phyloP scores from a whole-genome alignment of 2,113 vertebrate genomes.

The Uropsilus gracilis region DNA sequence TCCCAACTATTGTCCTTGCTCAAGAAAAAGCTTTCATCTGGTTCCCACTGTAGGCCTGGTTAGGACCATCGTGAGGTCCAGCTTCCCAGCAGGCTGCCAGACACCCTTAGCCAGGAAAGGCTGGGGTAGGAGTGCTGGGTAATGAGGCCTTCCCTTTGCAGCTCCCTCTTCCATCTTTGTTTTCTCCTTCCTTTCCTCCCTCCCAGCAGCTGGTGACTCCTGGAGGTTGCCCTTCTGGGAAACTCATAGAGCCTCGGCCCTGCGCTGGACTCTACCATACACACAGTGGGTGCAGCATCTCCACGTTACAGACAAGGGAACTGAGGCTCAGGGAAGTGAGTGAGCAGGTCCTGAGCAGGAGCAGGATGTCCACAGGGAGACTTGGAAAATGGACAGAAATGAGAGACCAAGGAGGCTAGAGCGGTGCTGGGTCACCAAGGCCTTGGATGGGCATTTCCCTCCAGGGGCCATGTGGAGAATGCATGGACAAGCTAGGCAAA shows the following conservation, averaged over 20 bases:
- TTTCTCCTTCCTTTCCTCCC: not conserved
- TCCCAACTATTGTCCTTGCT: not conserved
- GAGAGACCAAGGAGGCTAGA: not conserved
- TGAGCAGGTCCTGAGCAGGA: not conserved
- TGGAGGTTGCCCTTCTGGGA: not conserved
- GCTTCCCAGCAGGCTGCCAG: no score
- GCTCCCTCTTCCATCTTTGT: not conserved
- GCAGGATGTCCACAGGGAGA: not conserved
- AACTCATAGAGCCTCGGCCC: fast-evolving
- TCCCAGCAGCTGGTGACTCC: not conserved
- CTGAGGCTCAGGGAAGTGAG: not conserved
- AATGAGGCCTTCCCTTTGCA: not conserved
- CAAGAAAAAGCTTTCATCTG: not conserved
- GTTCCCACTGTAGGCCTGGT: not conserved
- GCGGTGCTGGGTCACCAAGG: not conserved
- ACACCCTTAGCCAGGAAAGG: not conserved
- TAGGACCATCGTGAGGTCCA: not conserved
- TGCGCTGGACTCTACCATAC: not conserved
- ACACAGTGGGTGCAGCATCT: not conserved
- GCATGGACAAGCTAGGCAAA: not conserved
- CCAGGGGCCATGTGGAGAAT: not conserved
- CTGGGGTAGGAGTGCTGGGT: fast-evolving
- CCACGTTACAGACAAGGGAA: not conserved
- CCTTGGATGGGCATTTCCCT: not conserved
- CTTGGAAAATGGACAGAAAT: not conserved